These are phyloP conservation scores for Caenorhabditis remanei DNA, from an alignment of 1,140 invertebrate genomes.

Conservation along the genomic window DNA sequence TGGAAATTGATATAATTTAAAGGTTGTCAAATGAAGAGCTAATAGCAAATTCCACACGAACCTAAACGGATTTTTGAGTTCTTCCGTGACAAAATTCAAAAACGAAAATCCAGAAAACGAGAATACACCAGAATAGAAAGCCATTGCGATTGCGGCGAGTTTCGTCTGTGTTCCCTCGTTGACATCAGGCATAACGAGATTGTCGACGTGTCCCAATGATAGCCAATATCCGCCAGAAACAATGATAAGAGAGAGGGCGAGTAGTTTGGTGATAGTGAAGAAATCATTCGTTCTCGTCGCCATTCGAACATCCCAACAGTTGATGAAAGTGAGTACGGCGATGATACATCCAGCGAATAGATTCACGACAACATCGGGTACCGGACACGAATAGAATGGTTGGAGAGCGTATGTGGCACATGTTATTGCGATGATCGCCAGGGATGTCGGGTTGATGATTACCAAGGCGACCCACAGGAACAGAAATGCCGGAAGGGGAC, in stretches of 20 bases:
- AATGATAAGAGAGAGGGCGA: conserved; percentile 93
- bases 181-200: conserved; percentile 83
- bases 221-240: conserved; percentile 89
- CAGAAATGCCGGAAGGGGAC: conserved; percentile 88
- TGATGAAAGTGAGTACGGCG: conserved; percentile 91
- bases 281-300: conserved; percentile 94
- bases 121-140: conserved; percentile 91
- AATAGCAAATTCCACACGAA: no score
- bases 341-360: conserved; percentile 72
- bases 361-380: conserved; percentile 68
- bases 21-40: no score
- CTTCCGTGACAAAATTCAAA: conserved; percentile 82
- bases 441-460: conserved; percentile 86
- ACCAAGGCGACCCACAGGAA: conserved; percentile 88
- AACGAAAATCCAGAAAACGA: background rate
- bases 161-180: conserved; percentile 90
- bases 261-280: conserved; percentile 95
- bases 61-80: conserved; percentile 84
- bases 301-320: conserved; percentile 96
- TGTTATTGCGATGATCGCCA: conserved; percentile 94
- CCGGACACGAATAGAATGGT: conserved; percentile 84
- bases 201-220: conserved; percentile 82
- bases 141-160: conserved; percentile 90
- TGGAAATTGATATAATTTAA: no score
- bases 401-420: conserved; percentile 95